These are phyloP conservation scores for Cuniculus paca DNA, from an alignment of 2,797 vertebrate species.

Conservation along the genomic window DNA sequence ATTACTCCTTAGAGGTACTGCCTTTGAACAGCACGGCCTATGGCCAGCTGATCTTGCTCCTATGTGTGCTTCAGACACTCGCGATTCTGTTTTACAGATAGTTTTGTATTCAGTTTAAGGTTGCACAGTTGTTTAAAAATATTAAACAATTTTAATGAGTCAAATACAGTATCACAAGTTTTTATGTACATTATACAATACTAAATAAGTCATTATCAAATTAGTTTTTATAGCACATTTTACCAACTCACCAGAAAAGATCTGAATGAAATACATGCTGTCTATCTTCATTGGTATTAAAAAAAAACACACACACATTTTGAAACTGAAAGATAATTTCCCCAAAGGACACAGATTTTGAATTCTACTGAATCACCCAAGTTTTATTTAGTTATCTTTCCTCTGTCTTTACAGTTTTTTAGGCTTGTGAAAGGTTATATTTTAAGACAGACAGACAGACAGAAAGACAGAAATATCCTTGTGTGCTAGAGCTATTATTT, in stretches of 20 bases:
- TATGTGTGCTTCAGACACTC: neutral
- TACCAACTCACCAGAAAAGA: neutral
- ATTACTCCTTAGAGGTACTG: neutral
- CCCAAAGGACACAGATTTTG: neutral
- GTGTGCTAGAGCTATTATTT: neutral
- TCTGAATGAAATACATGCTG: slow-evolving; percentile 47
- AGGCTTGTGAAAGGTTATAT: neutral
- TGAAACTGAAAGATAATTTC: neutral
- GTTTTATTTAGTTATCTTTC: neutral
- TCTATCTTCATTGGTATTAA: neutral
- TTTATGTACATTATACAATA: neutral
- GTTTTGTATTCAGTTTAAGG: neutral
- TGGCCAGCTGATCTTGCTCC: neutral
- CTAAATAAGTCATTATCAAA: slow-evolving; percentile 33
- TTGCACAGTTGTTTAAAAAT: neutral
- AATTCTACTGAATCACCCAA: neutral
- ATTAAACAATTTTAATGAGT: slow-evolving; percentile 39
- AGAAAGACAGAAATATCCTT: neutral
- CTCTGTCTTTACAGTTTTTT: neutral
- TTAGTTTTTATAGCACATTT: slow-evolving; percentile 30
- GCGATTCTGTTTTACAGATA: neutral
- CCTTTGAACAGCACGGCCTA: neutral
- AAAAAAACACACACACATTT: neutral
- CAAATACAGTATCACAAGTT: slow-evolving; percentile 7
- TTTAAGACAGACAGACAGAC: neutral